Conservation (phyloP, 2,797 vertebrate species). For the Megalops cyprinoides region DNA sequence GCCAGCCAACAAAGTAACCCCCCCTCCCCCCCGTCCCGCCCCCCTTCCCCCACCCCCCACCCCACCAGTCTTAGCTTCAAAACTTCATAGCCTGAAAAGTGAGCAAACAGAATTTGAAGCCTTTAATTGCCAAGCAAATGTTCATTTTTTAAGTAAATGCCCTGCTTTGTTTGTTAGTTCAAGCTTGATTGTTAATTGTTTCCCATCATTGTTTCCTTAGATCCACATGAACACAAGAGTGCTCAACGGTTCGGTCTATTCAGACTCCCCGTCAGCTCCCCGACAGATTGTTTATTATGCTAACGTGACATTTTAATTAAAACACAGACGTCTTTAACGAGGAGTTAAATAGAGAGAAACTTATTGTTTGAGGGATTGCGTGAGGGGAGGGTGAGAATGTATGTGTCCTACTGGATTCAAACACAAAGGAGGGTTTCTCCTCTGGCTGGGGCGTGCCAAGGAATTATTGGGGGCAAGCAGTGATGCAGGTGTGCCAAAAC, state of each 20-base stretch:
- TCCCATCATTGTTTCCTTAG: neutral
- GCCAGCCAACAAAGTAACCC: too few relatives aligned
- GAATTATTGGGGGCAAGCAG: neutral
- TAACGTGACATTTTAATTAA: neutral
- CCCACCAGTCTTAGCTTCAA: too few relatives aligned
- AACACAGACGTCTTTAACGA: neutral
- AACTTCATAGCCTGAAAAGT: too few relatives aligned
- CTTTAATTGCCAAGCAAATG: slow-evolving; percentile 42
- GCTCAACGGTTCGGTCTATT: neutral
- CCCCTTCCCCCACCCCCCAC: too few relatives aligned
- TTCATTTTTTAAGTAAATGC: too few relatives aligned
- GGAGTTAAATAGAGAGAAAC: neutral
- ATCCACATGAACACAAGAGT: neutral
- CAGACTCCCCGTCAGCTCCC: neutral
- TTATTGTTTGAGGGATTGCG: slow-evolving; percentile 30
- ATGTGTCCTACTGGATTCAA: too few relatives aligned
- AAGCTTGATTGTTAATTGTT: neutral
- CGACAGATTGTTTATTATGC: neutral
- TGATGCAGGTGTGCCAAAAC: neutral
- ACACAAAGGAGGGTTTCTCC: neutral
- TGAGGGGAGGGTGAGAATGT: slow-evolving; percentile 19
- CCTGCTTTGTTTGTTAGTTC: too few relatives aligned
- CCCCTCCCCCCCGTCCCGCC: too few relatives aligned
- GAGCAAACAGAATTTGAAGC: too few relatives aligned
- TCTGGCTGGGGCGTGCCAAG: neutral